Base-by-base conservation (phyloP, 2,113 vertebrate genomes). In the Neolamprologus modestus region DNA sequence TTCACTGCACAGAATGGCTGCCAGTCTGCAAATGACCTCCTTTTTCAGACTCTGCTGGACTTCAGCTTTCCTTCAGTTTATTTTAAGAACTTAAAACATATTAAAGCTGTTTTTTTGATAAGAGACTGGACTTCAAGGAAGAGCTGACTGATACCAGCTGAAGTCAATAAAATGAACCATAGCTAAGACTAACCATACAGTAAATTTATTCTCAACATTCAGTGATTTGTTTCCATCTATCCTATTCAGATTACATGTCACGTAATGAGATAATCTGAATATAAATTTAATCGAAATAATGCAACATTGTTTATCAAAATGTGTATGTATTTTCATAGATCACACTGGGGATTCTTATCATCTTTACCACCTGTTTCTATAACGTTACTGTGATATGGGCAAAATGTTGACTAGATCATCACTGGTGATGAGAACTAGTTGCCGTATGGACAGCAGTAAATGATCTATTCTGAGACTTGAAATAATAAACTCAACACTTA, bases 11-110 rank as follows among this genome's bases (percentile, higher is more conserved):
- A 52, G 82, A 42, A 76, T 61, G 81, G 83, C 87, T 85, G 81
- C 37, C 85, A 24, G 83, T 89, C 83, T 88, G 90, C 21, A 53
- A 84, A 79, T 92, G 90, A 92, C 93, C 85, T 92, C 83, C 54
- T 91, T 92, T 50, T 91, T 42, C 16, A 84, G 40, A 24, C 37
- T 83, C 2, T 26, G 35, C 42, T 40, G 28, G 26, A 82, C 28
- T 63, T 86, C 50, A 59, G 26, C 33, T 82, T 78, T 26, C 21
- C 63, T 61, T n/a, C 9, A 31, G 37, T 45, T 33, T 24, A 21
- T 78, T 54, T 86, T 9, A 31, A 47, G 54, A 10, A 82, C 31
- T 12, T 14, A 78, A 76, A 50, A 47, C 42, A 17, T 76, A 47
- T 13, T 19, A 13, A 66, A 10, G 66, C 50, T 33, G 3, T 19